phyloP scores from a whole-genome alignment of 2,797 vertebrate genomes.

The Rhabdomys pumilio region DNA sequence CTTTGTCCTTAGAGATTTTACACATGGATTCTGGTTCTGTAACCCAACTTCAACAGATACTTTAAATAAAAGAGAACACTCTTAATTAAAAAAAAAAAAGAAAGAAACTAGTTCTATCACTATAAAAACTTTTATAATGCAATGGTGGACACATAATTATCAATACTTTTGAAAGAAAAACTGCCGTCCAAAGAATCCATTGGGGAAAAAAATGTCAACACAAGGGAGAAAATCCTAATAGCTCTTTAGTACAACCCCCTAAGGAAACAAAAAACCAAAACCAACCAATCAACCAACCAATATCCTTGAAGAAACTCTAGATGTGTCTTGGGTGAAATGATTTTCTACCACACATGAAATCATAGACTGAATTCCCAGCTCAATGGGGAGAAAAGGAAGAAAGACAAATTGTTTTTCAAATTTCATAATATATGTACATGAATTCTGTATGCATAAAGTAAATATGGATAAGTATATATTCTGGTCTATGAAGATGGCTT shows the following conservation, averaged over 20 bases:
- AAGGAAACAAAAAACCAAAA: background rate
- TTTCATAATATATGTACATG: slow-evolving; percentile 16
- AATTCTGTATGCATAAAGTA: slow-evolving; percentile 25
- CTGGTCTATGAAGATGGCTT: background rate
- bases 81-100: slow-evolving; percentile 51
- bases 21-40: background rate
- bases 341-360: background rate
- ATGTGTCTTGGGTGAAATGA: background rate
- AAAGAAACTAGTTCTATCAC: background rate
- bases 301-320: background rate
- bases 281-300: no score
- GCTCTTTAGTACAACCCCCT: background rate
- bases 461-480: background rate
- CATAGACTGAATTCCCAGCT: background rate
- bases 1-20: background rate
- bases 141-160: background rate
- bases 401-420: background rate
- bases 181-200: background rate
- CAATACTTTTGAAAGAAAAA: background rate
- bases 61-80: background rate
- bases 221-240: background rate
- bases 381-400: background rate
- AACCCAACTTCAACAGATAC: slow-evolving; percentile 1
- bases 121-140: background rate
- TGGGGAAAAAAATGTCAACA: background rate